A percentile compares a stretch with the other conserved stretches of the same genome.
Conservation (phyloP, 2,888 invertebrate species). For the Sipha maydis region DNA sequence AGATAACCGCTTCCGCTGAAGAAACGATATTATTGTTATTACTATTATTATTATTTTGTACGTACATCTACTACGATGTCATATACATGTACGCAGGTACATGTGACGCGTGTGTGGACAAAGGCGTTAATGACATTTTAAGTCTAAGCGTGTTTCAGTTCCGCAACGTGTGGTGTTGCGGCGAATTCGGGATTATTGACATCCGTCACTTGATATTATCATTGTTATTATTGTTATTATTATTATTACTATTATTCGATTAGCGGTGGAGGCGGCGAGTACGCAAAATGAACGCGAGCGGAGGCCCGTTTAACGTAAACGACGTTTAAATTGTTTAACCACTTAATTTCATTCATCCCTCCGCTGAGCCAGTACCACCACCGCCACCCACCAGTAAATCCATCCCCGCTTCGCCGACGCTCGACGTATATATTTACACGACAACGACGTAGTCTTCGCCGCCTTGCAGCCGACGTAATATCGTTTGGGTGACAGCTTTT, state of each 20-base stretch:
- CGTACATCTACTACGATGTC: no score
- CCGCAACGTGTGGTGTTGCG: background rate
- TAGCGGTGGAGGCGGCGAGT: background rate
- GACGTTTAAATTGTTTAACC: constrained; percentile 56
- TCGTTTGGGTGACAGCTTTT: constrained; percentile 41
- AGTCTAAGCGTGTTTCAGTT: background rate
- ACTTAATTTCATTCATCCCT: constrained; percentile 51
- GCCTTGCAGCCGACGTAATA: constrained; percentile 5
- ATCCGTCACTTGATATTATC: background rate
- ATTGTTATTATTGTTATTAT: no score
- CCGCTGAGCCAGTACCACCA: background rate
- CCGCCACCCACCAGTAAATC: background rate
- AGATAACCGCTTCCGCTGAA: no score
- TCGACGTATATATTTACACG: background rate
- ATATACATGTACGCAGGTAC: no score
- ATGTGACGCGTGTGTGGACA: background rate
- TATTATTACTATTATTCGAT: constrained; percentile 4
- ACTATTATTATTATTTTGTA: no score
- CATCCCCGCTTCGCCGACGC: background rate
- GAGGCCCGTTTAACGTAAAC: constrained; percentile 17
- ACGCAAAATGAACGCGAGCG: background rate
- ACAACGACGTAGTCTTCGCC: background rate
- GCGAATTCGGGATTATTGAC: background rate
- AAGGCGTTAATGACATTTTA: background rate
- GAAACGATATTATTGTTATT: no score